Conservation (phyloP, 1,140 invertebrate genomes). For the Orussus abietinus region DNA sequence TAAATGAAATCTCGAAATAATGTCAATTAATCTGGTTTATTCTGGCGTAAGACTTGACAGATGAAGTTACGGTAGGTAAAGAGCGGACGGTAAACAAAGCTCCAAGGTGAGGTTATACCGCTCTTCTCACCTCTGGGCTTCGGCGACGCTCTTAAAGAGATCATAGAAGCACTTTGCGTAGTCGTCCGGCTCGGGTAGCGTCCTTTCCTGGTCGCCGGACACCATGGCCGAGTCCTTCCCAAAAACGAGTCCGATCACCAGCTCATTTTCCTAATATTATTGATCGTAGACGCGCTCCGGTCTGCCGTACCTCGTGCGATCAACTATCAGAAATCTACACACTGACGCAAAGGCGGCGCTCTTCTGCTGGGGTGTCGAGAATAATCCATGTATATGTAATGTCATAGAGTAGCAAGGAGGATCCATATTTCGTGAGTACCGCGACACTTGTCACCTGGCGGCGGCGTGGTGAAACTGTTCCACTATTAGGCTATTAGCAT, state of each 20-base stretch:
- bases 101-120: conserved; percentile 36
- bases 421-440: no score
- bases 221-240: conserved; percentile 34
- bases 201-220: conserved; percentile 46
- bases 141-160: conserved; percentile 56
- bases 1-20: conserved; percentile 4
- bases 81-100: conserved; percentile 36
- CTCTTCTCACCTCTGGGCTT: conserved; percentile 55
- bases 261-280: conserved; percentile 51
- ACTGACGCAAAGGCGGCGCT: not conserved
- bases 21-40: conserved; percentile 6
- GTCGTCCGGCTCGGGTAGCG: conserved; percentile 58
- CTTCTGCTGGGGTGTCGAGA: no score
- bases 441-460: no score
- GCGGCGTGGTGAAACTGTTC: no score
- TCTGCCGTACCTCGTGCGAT: not conserved
- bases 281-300: conserved; percentile 36
- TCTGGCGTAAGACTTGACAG: conserved; percentile 11
- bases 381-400: no score
- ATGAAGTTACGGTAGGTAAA: no score
- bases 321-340: not conserved
- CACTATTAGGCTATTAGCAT: no score
- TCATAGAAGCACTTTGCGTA: conserved; percentile 59
- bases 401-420: no score
- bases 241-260: conserved; percentile 37